phyloP scores from a whole-genome alignment of 1,140 invertebrate species.

The Lasioglossum baleicum region DNA sequence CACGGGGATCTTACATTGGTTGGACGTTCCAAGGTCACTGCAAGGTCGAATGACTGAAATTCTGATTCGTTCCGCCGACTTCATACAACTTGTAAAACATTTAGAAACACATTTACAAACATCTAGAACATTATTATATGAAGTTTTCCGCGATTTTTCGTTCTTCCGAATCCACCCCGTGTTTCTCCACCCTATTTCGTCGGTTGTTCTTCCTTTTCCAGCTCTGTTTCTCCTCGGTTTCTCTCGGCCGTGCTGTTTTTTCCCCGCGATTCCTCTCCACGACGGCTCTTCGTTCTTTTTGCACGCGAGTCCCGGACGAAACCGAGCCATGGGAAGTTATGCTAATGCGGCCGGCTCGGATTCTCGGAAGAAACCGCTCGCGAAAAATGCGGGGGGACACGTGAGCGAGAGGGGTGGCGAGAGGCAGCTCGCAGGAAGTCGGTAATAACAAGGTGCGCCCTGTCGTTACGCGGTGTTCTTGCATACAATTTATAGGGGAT shows the following conservation, averaged over 20 bases:
- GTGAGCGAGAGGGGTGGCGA: not conserved
- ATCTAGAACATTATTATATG: too few species aligned
- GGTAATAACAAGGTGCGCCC: constrained; percentile 54
- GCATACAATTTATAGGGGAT: constrained; percentile 56
- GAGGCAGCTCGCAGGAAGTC: constrained; percentile 4
- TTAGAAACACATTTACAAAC: too few species aligned
- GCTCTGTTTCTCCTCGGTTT: not conserved
- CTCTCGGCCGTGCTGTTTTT: not conserved
- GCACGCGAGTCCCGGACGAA: constrained; percentile 24
- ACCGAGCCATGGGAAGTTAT: constrained; percentile 49
- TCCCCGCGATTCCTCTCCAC: not conserved
- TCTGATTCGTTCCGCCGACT: too few species aligned
- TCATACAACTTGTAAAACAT: too few species aligned
- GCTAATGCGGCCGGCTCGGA: constrained; percentile 45
- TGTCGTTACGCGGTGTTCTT: constrained; percentile 50
- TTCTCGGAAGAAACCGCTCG: constrained; percentile 28
- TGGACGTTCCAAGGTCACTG: too few species aligned
- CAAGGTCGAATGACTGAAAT: too few species aligned
- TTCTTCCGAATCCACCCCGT: constrained; percentile 9
- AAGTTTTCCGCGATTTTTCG: constrained; percentile 9
- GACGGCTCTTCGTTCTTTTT: constrained; percentile 36
- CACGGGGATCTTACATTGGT: too few species aligned
- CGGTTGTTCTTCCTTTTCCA: not conserved
- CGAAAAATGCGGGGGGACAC: constrained; percentile 32
- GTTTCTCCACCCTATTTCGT: not conserved